Conservation (phyloP, 2,888 invertebrate genomes). For the Pelosia muscerda region DNA sequence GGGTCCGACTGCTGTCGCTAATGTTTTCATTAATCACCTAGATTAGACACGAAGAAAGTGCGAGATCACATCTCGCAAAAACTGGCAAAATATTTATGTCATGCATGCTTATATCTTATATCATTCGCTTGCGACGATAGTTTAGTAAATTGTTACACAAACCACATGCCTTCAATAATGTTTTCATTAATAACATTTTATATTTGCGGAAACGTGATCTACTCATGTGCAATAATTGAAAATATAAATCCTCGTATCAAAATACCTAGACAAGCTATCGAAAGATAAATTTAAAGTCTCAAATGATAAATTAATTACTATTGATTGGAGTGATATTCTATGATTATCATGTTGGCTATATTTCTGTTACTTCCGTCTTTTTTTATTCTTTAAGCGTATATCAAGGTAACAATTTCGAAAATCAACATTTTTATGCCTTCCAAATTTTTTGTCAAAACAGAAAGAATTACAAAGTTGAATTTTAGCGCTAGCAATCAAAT, state of each 20-base stretch:
- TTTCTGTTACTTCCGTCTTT: background rate
- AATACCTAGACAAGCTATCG: slow-evolving; percentile 2
- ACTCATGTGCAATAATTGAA: background rate
- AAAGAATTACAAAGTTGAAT: too few relatives aligned
- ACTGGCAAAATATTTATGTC: background rate
- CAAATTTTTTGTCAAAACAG: too few relatives aligned
- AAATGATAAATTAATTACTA: background rate
- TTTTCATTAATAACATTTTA: too few relatives aligned
- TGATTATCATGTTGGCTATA: background rate
- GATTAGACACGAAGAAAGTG: background rate
- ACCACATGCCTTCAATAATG: too few relatives aligned
- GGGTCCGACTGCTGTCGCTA: background rate
- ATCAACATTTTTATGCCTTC: too few relatives aligned
- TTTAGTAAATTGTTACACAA: too few relatives aligned
- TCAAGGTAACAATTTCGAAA: too few relatives aligned
- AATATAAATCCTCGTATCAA: slow-evolving; percentile 1
- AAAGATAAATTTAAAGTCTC: background rate
- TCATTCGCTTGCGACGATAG: too few relatives aligned
- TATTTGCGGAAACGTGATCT: background rate
- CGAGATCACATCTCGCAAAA: background rate
- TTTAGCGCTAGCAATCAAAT: too few relatives aligned
- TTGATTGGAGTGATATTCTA: background rate
- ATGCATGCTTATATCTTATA: too few relatives aligned
- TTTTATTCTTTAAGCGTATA: background rate
- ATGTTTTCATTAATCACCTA: background rate